Evolutionary conservation across 2,113 vertebrate genomes (phyloP), one percentile per base, ranked within the genome.

Genomic region (Pseudopodoces humilis): DNA sequence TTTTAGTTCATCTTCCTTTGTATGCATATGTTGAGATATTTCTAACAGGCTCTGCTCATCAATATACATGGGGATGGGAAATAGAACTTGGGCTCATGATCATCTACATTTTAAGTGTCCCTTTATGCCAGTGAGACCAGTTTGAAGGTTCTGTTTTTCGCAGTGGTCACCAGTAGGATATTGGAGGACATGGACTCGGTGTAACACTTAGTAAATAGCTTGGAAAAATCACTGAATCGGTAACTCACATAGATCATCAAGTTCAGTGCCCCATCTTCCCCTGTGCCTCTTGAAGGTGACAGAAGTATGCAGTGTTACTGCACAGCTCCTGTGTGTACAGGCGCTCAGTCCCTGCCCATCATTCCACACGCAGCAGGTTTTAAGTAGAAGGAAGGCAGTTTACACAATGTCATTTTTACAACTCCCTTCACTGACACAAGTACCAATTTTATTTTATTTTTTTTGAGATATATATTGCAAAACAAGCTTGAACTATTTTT

Each of bases 401-500:
- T 90, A 52, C 56, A 56, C 72, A 64, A 23, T 62, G 67, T 83
- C 63, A 68, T 15, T 86, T 97, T 94, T 97, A 92, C 67, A 62
- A 8, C 56, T 94, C 71, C 60, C 77, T 83, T 94, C 52, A 15
- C 83, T 78, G 79, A 78, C 31, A 18, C n/a, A 75, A 58, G 30
- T 80, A 14, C 23, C 47, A 80, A 20, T 68, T 12, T 39, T 39
- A 11, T 74, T 75, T 95, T 84, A 71, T 62, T 96, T 82, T 82
- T 69, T 97, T 97, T 62, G 15, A 74, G 33, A 37, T 80, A 83
- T 94, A 78, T 89, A 74, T 92, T 92, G 67, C 75, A 86, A 88
- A 91, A 83, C 52, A 83, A 95, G 50, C 69, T 90, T 90, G 78
- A 68, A 41, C 30, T 86, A 71, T 94, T 96, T 83, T 96, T 94